Conservation (phyloP, 2,113 vertebrate genomes). For the Pagrus major region DNA sequence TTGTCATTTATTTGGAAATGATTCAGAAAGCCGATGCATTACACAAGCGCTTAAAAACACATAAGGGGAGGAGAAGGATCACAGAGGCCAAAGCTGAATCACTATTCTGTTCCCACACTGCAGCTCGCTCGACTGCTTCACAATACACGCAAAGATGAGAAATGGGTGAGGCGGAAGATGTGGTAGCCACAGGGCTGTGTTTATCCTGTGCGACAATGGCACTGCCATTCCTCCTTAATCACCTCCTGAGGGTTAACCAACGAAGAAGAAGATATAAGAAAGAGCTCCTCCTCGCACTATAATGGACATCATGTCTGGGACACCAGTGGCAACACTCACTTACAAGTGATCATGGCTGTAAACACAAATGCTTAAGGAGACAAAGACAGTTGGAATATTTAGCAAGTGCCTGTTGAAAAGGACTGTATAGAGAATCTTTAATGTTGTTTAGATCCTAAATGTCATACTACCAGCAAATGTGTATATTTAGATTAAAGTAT, state of each 20-base stretch:
- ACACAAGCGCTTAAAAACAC: neutral
- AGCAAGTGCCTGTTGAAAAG: neutral
- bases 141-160: constrained; percentile 39
- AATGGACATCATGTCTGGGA: neutral
- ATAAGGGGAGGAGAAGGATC: constrained; percentile 4
- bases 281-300: neutral
- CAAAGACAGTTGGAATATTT: neutral
- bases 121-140: constrained; percentile 8
- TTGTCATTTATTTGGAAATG: constrained; percentile 18
- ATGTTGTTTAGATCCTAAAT: neutral
- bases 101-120: constrained; percentile 28
- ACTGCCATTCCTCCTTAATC: constrained; percentile 39
- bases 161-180: constrained; percentile 29
- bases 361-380: neutral
- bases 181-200: constrained; percentile 27
- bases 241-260: constrained; percentile 14
- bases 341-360: neutral
- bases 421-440: neutral
- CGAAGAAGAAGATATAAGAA: constrained; percentile 16
- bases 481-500: neutral
- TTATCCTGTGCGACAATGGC: constrained; percentile 17
- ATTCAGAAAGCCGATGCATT: constrained; percentile 37
- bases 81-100: constrained; percentile 7
- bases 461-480: neutral
- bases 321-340: neutral